Conservation (phyloP, 1,140 invertebrate genomes). For the Pogonognathellus flavescens region DNA sequence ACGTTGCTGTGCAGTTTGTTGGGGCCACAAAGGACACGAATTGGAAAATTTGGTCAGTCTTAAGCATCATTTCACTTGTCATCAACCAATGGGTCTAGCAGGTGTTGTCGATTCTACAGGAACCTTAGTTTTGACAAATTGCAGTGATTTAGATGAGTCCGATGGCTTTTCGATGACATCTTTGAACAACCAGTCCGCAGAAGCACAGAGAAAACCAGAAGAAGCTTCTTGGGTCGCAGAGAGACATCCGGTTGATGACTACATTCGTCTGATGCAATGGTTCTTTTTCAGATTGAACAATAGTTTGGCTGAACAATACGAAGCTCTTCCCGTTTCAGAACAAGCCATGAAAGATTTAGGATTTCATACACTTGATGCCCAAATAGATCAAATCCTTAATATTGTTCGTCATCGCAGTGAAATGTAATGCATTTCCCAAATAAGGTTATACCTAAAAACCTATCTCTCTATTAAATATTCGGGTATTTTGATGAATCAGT, state of each 20-base stretch:
- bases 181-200: not conserved
- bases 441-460: too few species aligned
- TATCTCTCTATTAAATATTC: too few species aligned
- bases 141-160: not conserved
- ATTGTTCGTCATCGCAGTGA: not conserved
- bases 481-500: too few species aligned
- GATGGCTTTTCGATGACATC: not conserved
- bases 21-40: not conserved
- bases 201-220: not conserved
- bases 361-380: not conserved
- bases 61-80: not conserved
- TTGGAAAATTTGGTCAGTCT: not conserved
- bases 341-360: too few species aligned
- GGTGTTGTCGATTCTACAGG: not conserved
- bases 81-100: not conserved
- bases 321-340: not conserved
- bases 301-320: not conserved
- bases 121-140: not conserved
- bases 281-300: not conserved
- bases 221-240: not conserved
- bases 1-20: not conserved
- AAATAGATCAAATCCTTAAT: not conserved
- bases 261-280: not conserved
- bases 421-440: too few species aligned
- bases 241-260: not conserved